phyloP scores from a whole-genome alignment of 1,140 invertebrate species.

The Ylistrum balloti region DNA sequence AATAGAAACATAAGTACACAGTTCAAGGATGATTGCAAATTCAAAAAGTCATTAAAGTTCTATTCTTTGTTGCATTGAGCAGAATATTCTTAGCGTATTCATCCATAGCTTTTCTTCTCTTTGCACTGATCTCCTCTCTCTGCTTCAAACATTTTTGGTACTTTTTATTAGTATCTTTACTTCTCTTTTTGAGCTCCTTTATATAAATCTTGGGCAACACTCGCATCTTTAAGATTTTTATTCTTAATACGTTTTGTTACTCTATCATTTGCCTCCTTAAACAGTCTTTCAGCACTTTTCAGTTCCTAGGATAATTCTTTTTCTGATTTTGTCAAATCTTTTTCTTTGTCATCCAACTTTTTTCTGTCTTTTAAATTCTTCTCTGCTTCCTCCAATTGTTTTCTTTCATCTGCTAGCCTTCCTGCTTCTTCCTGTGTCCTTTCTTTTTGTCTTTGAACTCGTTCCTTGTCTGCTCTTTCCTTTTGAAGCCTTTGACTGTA shows the following conservation, averaged over 20 bases:
- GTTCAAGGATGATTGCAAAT: too few relatives aligned
- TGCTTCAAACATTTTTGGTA: constrained; percentile 39
- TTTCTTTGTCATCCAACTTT: too few relatives aligned
- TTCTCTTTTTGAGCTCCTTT: constrained; percentile 45
- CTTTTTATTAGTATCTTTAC: neutral
- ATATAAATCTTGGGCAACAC: constrained; percentile 48
- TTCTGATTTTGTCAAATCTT: constrained; percentile 45
- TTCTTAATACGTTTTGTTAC: constrained; percentile 44
- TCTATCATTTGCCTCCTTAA: constrained; percentile 37
- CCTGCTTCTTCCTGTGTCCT: constrained; percentile 43
- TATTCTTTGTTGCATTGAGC: too few relatives aligned
- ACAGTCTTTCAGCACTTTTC: constrained; percentile 44
- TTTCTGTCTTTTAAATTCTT: constrained; percentile 48
- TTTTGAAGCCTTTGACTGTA: constrained; percentile 45
- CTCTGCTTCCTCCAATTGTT: constrained; percentile 46
- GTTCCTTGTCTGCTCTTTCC: constrained; percentile 42
- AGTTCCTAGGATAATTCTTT: constrained; percentile 16
- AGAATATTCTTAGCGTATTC: too few relatives aligned
- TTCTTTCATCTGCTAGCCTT: constrained; percentile 45
- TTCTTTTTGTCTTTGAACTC: too few relatives aligned
- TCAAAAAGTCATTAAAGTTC: constrained; percentile 23
- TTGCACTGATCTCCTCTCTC: constrained; percentile 46
- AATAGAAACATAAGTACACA: too few relatives aligned
- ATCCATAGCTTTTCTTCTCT: constrained; percentile 49
- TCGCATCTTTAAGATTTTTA: constrained; percentile 42